Percentiles rank a stretch among this genome's conserved stretches.
These are phyloP conservation scores for Mongoloraphidia duomilia DNA, from an alignment of 2,888 invertebrate species.

Conservation along the genomic window DNA sequence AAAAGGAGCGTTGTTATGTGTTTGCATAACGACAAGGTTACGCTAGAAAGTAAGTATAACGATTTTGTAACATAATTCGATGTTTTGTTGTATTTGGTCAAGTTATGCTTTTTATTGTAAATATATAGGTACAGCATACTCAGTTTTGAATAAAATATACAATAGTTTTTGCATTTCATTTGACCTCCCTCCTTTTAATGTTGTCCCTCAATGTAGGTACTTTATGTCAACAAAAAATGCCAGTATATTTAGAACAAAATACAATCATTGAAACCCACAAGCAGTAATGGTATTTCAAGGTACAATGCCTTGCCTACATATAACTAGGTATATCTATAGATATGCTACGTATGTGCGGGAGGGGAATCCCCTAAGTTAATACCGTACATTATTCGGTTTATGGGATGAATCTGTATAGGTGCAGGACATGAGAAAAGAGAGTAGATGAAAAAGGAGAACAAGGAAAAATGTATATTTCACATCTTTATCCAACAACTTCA, in stretches of 20 bases:
- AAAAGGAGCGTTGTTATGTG: constrained; percentile 37
- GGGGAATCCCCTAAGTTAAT: not conserved
- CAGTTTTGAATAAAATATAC: too few relatives aligned
- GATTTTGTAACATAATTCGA: not conserved
- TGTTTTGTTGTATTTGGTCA: not conserved
- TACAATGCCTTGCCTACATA: too few relatives aligned
- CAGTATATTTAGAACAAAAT: too few relatives aligned
- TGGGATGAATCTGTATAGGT: not conserved
- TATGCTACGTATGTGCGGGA: too few relatives aligned
- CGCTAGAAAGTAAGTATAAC: constrained; percentile 83
- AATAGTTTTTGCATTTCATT: too few relatives aligned
- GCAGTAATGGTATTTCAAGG: too few relatives aligned
- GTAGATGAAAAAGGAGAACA: not conserved
- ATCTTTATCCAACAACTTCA: not conserved
- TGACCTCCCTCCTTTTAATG: too few relatives aligned
- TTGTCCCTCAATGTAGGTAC: too few relatives aligned
- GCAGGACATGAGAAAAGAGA: not conserved
- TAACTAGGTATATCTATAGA: too few relatives aligned
- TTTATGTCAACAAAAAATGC: too few relatives aligned
- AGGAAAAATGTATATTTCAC: not conserved
- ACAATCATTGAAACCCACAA: too few relatives aligned
- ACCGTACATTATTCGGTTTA: not conserved
- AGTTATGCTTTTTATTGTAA: not conserved
- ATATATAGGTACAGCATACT: not conserved
- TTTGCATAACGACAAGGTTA: constrained; percentile 93